Base-by-base conservation (phyloP, 2,888 invertebrate species). In the Troides aeacus region DNA sequence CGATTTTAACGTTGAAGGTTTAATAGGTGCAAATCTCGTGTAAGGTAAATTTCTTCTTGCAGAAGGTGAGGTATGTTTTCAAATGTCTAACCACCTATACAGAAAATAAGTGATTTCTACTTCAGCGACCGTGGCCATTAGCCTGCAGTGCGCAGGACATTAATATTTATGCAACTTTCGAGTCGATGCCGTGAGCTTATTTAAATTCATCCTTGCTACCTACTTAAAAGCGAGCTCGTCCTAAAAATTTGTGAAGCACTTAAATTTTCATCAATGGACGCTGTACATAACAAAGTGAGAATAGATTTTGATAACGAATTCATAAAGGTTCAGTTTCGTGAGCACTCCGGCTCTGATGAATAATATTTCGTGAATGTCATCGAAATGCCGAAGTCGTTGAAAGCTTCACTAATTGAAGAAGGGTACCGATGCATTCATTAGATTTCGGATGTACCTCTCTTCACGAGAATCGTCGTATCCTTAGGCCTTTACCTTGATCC, bases 151-250 rank as follows among this genome's bases (percentile, higher is more conserved):
- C 78, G 74, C 73, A 75, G 75, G 78, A 78, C 87, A 90, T 90
- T 88, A 90, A 89, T 89, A 90, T 91, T 89, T 87, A 90, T 89
- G 85, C 84, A 85, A 83, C 84, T 84, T 84, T 81, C 81, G 79
- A 86, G 85, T 86, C 86, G 82, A 83, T 86, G 83, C 77, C 81
- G 85, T 84, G 81, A 85, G 87, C 89, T 88, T 83, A 89, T 91
- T 90, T 87, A 88, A 86, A 91, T 91, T 90, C 88, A 88, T 86
- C 85, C 86, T 84, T 82, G 82, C 83, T 82, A 30, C 75, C 82
- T 81, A 81, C 84, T 85, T 85, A 86, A 87, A 85, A 87, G 87
- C 81, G 79, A 79, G 76, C 78, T 79, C 78, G 80, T 79, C 77
- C 83, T 86, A 84, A 86, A 87, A 87, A 85, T 86, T 84, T 81